Percentiles rank a stretch among this genome's conserved stretches.
Conservation (phyloP, 2,888 invertebrate genomes). For the Cosmopolites sordidus region DNA sequence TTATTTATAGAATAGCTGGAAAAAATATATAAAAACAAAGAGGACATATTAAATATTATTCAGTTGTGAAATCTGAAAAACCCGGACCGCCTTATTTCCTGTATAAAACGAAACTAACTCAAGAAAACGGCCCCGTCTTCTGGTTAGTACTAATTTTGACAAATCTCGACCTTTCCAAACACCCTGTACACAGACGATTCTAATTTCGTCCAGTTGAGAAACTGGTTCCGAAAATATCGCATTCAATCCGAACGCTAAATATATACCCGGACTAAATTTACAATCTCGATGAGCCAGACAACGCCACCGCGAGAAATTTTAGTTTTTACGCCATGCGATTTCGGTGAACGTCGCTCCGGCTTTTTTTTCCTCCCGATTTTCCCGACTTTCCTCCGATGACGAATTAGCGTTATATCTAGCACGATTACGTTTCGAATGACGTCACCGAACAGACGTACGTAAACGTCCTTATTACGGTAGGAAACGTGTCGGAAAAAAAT, state of each 20-base stretch:
- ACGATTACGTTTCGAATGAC: not conserved
- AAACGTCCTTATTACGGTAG: too few relatives aligned
- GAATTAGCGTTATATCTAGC: not conserved
- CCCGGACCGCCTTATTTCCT: too few relatives aligned
- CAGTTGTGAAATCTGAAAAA: too few relatives aligned
- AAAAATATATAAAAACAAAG: too few relatives aligned
- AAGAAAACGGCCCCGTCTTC: not conserved
- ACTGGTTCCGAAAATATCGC: not conserved
- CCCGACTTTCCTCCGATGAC: not conserved
- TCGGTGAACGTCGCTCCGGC: not conserved
- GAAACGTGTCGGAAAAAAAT: not conserved
- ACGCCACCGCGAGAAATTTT: not conserved
- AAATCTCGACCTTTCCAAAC: too few relatives aligned
- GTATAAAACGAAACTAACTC: not conserved
- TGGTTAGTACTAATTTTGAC: too few relatives aligned
- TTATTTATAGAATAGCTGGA: too few relatives aligned
- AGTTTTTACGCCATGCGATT: conserved; percentile 1
- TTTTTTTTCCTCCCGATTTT: not conserved
- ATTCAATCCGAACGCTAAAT: not conserved
- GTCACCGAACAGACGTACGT: not conserved
- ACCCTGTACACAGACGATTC: not conserved
- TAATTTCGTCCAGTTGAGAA: not conserved
- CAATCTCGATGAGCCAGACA: not conserved
- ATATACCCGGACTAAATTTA: not conserved
- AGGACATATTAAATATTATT: too few relatives aligned